Percentiles rank a stretch among this genome's conserved stretches.
phyloP scores from a whole-genome alignment of 2,888 invertebrate genomes.

The Ochropacha duplaris region DNA sequence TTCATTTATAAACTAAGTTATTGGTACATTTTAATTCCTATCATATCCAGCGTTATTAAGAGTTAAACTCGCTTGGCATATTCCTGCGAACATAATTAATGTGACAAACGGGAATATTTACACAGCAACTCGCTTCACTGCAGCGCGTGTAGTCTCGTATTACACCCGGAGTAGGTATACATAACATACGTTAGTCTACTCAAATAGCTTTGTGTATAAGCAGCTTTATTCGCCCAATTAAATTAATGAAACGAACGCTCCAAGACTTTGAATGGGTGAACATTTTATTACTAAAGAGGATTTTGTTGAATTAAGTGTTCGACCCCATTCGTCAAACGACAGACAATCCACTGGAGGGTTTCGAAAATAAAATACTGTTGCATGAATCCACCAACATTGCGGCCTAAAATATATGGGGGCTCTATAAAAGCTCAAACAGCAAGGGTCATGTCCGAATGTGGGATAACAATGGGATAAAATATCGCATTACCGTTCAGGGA shows the following conservation, averaged over 20 bases:
- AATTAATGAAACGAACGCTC: background rate
- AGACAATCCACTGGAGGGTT: constrained; percentile 2
- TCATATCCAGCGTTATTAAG: background rate
- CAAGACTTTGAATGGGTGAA: background rate
- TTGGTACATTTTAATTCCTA: background rate
- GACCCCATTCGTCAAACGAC: constrained; percentile 9
- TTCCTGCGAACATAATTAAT: background rate
- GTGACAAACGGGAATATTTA: background rate
- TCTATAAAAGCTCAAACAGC: constrained; percentile 43
- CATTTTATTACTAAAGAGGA: background rate
- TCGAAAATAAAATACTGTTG: background rate
- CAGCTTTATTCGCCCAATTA: background rate
- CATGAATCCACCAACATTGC: constrained; percentile 25
- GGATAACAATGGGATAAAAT: constrained; percentile 56
- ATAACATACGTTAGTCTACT: background rate
- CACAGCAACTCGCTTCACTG: background rate
- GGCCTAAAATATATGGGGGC: constrained; percentile 39
- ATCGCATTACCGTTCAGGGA: constrained; percentile 44
- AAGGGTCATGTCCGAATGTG: constrained; percentile 44
- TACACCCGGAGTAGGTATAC: background rate
- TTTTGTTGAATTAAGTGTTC: background rate
- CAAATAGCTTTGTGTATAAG: background rate
- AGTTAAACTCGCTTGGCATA: background rate
- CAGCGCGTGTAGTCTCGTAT: background rate
- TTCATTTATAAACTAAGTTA: background rate